A percentile compares a stretch with the other conserved stretches of the same genome.
Evolutionary conservation across 2,888 invertebrate genomes (phyloP).

Genomic region (Oegoconia quadripuncta): DNA sequence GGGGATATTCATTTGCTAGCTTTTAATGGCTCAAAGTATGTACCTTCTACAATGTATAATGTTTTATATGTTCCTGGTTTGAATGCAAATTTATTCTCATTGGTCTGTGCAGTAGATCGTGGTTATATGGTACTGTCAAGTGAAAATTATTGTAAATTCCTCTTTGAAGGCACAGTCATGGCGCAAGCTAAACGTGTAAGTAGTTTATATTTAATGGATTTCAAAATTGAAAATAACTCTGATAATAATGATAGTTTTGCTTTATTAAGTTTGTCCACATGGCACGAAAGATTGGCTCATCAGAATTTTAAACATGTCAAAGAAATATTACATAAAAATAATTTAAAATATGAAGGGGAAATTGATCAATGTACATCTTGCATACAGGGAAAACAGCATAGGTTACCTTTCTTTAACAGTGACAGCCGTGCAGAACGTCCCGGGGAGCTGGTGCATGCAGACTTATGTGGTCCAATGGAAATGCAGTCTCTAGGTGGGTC

Average conservation of each 20-base stretch:
- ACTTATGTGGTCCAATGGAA: constrained; percentile 10
- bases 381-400: constrained; percentile 5
- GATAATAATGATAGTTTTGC: constrained; percentile 4
- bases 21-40: neutral
- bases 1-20: neutral
- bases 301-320: constrained; percentile 9
- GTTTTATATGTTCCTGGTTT: too few relatives aligned
- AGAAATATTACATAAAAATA: constrained; percentile 7
- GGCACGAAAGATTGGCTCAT: constrained; percentile 11
- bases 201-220: too few relatives aligned
- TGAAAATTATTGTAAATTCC: too few relatives aligned
- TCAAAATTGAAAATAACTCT: constrained; percentile 3
- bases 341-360: constrained; percentile 6
- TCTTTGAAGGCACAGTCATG: too few relatives aligned
- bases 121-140: too few relatives aligned
- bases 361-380: constrained; percentile 5
- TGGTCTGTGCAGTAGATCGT: too few relatives aligned
- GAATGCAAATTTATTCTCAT: too few relatives aligned
- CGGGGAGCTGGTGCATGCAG: constrained; percentile 6
- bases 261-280: constrained; percentile 4
- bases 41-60: too few relatives aligned
- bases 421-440: neutral
- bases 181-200: too few relatives aligned
- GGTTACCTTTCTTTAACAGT: constrained; percentile 7
- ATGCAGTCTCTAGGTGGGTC: constrained; percentile 5